Conservation (phyloP, 2,113 vertebrate species). For the Platichthys stellatus region DNA sequence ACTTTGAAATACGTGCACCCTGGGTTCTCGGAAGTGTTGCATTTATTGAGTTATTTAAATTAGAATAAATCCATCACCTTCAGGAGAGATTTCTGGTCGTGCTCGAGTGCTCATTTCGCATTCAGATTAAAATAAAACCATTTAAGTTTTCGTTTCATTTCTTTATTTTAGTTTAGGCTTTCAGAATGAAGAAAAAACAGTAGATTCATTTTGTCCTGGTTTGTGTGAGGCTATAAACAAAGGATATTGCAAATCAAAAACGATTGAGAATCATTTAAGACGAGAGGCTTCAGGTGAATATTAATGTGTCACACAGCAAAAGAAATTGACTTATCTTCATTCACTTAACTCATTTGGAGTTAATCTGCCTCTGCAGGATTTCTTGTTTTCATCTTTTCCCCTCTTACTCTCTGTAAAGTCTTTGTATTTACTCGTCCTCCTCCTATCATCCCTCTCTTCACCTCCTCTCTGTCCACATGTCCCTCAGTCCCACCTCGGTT, state of each 20-base stretch:
- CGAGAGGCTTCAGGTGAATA: conserved; percentile 30
- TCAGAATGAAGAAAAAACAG: not conserved
- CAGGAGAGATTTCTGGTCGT: not conserved
- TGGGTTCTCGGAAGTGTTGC: not conserved
- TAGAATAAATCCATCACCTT: not conserved
- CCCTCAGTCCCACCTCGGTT: not conserved
- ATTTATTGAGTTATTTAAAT: not conserved
- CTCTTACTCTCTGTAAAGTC: not conserved
- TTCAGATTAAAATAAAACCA: conserved; percentile 4
- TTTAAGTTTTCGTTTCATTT: not conserved
- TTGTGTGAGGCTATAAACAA: not conserved
- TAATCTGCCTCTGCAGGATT: not conserved
- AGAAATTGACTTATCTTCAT: not conserved
- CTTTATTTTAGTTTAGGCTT: not conserved
- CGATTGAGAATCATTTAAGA: not conserved
- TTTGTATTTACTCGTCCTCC: not conserved
- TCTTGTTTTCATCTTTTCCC: not conserved
- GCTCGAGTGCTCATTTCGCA: not conserved
- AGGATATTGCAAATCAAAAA: not conserved
- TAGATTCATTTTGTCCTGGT: not conserved
- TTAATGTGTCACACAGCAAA: conserved; percentile 8
- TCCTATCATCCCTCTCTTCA: not conserved
- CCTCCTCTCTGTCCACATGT: not conserved
- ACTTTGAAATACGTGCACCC: no score
- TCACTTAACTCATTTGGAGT: conserved; percentile 18